Conservation (phyloP, 2,888 invertebrate species). For the Dolomedes plantarius region DNA sequence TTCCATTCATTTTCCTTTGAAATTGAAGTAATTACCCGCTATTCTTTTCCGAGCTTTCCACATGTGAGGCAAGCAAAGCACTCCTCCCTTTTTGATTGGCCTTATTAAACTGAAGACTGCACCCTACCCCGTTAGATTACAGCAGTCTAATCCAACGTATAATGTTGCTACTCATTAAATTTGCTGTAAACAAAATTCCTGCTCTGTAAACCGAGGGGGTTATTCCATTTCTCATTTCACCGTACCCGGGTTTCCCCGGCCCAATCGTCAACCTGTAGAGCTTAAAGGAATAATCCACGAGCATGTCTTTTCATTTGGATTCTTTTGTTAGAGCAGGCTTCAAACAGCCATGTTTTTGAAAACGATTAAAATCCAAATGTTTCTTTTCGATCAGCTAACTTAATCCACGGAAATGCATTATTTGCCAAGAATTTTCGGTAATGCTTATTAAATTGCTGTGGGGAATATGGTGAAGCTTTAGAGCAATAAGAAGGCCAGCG, state of each 20-base stretch:
- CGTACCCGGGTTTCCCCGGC: constrained; percentile 4
- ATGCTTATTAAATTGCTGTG: constrained; percentile 23
- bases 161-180: constrained; percentile 65
- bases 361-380: constrained; percentile 44
- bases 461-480: neutral
- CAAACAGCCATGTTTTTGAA: constrained; percentile 1
- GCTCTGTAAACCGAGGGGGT: constrained; percentile 31
- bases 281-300: constrained; percentile 34
- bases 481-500: neutral
- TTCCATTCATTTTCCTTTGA: constrained; percentile 14
- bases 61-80: neutral
- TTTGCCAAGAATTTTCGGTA: constrained; percentile 12
- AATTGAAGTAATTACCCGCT: constrained; percentile 35
- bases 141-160: constrained; percentile 45
- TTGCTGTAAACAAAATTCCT: constrained; percentile 47
- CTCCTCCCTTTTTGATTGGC: constrained; percentile 20
- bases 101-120: constrained; percentile 30
- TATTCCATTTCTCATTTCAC: constrained; percentile 58
- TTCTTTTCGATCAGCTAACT: constrained; percentile 33
- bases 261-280: constrained; percentile 32
- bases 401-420: constrained; percentile 24
- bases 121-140: constrained; percentile 10
- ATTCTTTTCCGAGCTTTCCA: constrained; percentile 19
- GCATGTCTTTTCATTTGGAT: constrained; percentile 15
- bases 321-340: neutral